These are phyloP conservation scores for Serinus canaria DNA, from an alignment of 2,113 vertebrate species.

Conservation along the genomic window DNA sequence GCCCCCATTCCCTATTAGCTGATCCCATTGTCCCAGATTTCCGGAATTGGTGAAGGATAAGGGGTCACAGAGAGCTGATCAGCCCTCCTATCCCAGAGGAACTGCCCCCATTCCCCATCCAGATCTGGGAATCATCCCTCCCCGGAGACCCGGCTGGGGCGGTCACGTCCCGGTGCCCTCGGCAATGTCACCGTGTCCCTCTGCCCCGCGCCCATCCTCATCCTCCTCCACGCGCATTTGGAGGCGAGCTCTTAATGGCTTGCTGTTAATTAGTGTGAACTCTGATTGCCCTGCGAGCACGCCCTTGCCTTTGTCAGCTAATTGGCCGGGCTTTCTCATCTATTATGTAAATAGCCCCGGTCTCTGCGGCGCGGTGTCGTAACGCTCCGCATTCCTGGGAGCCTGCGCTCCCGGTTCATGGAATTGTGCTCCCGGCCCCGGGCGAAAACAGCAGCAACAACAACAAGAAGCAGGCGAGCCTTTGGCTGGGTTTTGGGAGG, in stretches of 20 bases:
- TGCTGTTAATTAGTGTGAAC: constrained; percentile 45
- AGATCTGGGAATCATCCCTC: neutral
- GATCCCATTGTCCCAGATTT: too few species aligned
- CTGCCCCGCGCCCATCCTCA: neutral
- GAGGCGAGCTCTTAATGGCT: neutral
- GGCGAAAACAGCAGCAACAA: neutral
- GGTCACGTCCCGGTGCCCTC: neutral
- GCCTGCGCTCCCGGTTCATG: constrained; percentile 31
- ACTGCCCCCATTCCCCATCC: neutral
- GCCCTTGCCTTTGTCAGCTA: constrained; percentile 42
- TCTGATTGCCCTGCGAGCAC: constrained; percentile 39
- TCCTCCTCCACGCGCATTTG: neutral
- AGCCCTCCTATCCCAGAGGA: neutral
- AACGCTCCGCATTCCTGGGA: constrained; percentile 41
- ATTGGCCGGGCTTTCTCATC: constrained; percentile 52
- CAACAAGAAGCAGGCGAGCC: neutral
- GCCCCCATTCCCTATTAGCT: too few species aligned
- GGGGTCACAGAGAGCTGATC: too few species aligned
- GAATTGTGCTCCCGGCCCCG: constrained; percentile 3
- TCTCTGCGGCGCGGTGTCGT: constrained; percentile 25
- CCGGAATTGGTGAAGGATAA: too few species aligned
- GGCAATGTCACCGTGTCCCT: neutral
- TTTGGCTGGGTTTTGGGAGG: neutral
- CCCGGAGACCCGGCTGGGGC: too few species aligned
- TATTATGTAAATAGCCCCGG: constrained; percentile 48